Evolutionary conservation across 2,113 vertebrate species (phyloP).

Genomic region (Phyllostomus hastatus): DNA sequence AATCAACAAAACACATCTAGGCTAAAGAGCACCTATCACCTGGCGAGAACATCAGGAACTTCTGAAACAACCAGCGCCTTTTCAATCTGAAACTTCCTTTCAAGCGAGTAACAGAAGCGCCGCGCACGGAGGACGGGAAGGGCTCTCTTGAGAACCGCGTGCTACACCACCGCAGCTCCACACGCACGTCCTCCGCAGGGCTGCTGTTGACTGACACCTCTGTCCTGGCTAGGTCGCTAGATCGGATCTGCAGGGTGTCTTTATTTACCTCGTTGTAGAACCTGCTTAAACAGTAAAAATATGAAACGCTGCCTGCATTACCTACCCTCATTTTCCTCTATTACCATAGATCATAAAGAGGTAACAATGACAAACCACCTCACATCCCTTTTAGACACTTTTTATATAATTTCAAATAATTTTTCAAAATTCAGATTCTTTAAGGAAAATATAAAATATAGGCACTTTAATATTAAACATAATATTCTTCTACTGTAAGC

Average conservation of each 20-base stretch:
- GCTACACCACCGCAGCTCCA: background rate
- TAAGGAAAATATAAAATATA: background rate
- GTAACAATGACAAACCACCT: background rate
- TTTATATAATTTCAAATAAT: background rate
- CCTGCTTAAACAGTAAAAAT: background rate
- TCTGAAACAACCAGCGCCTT: background rate
- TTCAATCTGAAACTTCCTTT: background rate
- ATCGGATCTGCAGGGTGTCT: background rate
- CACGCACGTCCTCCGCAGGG: background rate
- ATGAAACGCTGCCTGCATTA: background rate
- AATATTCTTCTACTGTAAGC: background rate
- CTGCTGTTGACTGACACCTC: background rate
- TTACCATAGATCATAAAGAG: background rate
- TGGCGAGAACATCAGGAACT: background rate
- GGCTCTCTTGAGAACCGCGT: background rate
- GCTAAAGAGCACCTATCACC: background rate
- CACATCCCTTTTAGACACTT: background rate
- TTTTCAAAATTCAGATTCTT: constrained; percentile 20
- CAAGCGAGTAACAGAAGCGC: background rate
- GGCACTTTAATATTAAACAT: background rate
- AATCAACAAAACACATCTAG: background rate
- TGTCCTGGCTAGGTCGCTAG: background rate
- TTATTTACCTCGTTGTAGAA: background rate
- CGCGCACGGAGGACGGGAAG: background rate
- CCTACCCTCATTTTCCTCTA: background rate